Conservation (phyloP, 2,797 vertebrate species). For the Paedocypris micromegethes region DNA sequence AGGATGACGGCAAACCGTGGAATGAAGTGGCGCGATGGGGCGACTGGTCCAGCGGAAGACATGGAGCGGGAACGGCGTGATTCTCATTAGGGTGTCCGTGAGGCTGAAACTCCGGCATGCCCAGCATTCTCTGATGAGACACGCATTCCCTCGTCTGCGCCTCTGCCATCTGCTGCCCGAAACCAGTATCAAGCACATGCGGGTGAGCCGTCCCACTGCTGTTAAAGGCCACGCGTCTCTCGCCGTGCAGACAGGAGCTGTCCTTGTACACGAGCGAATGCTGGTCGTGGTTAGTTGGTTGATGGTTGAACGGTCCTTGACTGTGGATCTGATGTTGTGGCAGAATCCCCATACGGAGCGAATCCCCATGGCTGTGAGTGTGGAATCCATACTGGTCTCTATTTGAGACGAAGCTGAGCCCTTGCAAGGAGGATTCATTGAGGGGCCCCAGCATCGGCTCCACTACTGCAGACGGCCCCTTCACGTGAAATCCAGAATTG, state of each 20-base stretch:
- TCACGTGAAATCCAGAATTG: conserved; percentile 69
- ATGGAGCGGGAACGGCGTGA: conserved; percentile 92
- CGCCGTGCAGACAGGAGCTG: conserved; percentile 76
- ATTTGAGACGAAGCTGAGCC: conserved; percentile 67
- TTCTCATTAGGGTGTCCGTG: conserved; percentile 77
- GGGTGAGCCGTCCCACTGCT: conserved; percentile 77
- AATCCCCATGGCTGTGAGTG: conserved; percentile 67
- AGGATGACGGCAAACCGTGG: conserved; percentile 85
- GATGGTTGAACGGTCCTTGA: conserved; percentile 69
- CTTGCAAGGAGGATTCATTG: conserved; percentile 64
- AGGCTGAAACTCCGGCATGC: conserved; percentile 87
- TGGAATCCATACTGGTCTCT: conserved; percentile 74
- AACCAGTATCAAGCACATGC: conserved; percentile 86
- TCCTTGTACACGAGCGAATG: conserved; percentile 64
- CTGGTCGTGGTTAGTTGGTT: conserved; percentile 68
- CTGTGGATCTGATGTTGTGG: conserved; percentile 65
- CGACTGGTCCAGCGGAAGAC: conserved; percentile 93
- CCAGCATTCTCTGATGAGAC: conserved; percentile 77
- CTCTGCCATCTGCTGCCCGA: conserved; percentile 82
- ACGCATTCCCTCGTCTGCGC: conserved; percentile 84
- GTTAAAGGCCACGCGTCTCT: conserved; percentile 80
- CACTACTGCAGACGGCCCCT: conserved; percentile 58
- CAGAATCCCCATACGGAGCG: conserved; percentile 59
- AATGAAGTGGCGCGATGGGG: conserved; percentile 94
- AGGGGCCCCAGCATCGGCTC: conserved; percentile 66